Evolutionary conservation across 2,888 invertebrate species (phyloP), one percentile per base, ranked within the genome.

Genomic region (Cabera pusaria): DNA sequence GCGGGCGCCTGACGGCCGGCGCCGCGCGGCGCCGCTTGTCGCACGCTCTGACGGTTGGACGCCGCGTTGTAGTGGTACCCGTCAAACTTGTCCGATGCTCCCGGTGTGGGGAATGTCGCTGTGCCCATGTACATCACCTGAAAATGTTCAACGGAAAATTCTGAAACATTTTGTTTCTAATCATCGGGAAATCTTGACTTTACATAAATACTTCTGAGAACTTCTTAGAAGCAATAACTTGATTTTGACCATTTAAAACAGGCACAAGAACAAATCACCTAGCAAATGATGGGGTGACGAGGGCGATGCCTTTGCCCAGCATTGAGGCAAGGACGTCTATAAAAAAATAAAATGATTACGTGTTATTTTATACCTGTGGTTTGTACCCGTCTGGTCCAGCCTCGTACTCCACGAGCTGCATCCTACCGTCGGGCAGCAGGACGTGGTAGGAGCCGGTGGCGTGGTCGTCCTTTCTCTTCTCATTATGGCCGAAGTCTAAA

Each of bases 391-490:
- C 90, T 5, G 86, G 89, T 16, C 92, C 92, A 3, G 92, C 93
- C 38, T 91, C 89, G 57, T 93, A 93, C 53, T 92, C 92, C 2
- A 93, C 92, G 10, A 91, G 90, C 68, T 92, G 92, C 58, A 90
- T 91, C 36, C 92, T 83, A 1, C 93, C 93, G 47, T 93, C 92
- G 0, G 93, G 92, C 31, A 93, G 76, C 20, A 92, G 72, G 18
- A 92, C 92, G 67, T 92, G 91, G 72, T 93, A 93, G 20, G 91
- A 91, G 24, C 93, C 93, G 3, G 90, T 90, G 0, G 93, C 92
- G 25, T 89, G 90, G 49, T 92, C 90, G 33, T 92, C 93, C 57
- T 92, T 91, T 10, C 92, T 79, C 61, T 90, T 91, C 72, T 93
- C 92, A 26, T 90, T 90, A 66, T 93, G 93, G 0, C 92, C 93